phyloP scores from a whole-genome alignment of 1,140 invertebrate species.

The Ditylenchus dipsaci region DNA sequence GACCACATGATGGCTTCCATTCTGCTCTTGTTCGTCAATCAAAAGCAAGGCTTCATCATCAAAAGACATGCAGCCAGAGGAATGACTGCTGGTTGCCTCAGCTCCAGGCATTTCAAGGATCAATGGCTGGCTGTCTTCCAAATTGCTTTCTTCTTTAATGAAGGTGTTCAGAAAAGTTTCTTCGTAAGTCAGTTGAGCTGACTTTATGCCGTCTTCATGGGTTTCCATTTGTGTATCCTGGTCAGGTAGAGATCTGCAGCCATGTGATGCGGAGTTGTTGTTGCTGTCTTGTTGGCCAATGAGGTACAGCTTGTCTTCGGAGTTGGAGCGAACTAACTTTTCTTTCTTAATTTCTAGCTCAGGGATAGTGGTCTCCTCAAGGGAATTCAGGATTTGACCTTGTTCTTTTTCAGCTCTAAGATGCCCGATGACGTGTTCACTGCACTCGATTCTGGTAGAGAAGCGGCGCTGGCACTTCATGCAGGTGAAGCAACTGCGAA shows the following conservation, averaged over 20 bases:
- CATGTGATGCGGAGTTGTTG: background rate
- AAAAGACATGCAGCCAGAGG: background rate
- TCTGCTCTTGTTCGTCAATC: background rate
- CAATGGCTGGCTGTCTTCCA: background rate
- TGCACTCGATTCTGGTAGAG: conserved; percentile 13
- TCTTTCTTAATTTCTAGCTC: background rate
- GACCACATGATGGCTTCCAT: conserved; percentile 6
- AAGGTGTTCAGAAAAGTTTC: conserved; percentile 1
- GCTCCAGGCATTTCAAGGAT: background rate
- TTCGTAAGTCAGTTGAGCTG: conserved; percentile 2
- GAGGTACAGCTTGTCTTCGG: background rate
- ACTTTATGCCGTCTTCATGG: background rate
- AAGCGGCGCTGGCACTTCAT: conserved; percentile 26
- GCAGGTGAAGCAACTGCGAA: conserved; percentile 25
- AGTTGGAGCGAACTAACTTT: conserved; percentile 5
- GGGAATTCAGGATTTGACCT: background rate
- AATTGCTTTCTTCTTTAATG: background rate
- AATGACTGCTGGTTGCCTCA: background rate
- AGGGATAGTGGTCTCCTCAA: no score
- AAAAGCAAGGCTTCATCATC: background rate
- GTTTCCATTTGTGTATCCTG: background rate
- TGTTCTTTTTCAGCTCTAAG: conserved; percentile 1
- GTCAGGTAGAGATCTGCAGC: background rate
- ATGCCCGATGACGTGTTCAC: conserved; percentile 9
- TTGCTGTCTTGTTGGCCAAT: conserved; percentile 4